Evolutionary conservation across 2,113 vertebrate genomes (phyloP), one percentile per base, ranked within the genome.

Genomic region (Romanogobio albipinnatus): DNA sequence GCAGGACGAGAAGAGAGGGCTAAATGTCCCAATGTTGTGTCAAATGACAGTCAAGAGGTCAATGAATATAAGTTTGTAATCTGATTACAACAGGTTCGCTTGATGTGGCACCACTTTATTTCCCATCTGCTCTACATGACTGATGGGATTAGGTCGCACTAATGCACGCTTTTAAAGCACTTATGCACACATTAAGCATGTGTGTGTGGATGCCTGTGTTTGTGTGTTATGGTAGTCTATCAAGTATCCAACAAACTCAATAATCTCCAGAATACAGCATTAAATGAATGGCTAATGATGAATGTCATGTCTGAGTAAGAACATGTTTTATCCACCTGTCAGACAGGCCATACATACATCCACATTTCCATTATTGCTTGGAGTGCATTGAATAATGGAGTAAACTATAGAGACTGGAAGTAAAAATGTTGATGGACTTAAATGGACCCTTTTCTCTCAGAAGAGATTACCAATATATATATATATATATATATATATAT

Each of bases 101-200:
- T 75, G 24, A 56, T 79, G 61, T 47, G 56, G 14, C 39, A 68
- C 53, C 14, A 68, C 76, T 36, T 82, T 76, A 68, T 73, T 61
- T 70, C 22, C 58, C 66, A 51, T 80, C 56, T 86, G 39, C 47
- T 58, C 24, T 76, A 47, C 22, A 78, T 47, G 68, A 33, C 80
- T 83, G 59, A 88, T 75, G 29, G 49, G 58, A 79, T 80, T 83
- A 74, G 26, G 36, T 43, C 33, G 17, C 81, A 86, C 24, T 74
- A 83, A 79, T 71, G 15, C 70, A 76, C 15, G 10, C 56, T n/a
- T 61, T 61, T 74, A 53, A 70, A 74, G 45, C 80, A 78, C 73
- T 74, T 13, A 70, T 26, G 77, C 64, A 29, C 64, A 29, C 43
- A 88, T 83, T 83, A 86, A 5, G 77, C 73, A 66, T 39, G 73